Percentiles rank a stretch among this genome's conserved stretches.
These are phyloP conservation scores for Pelmatolapia mariae DNA, from an alignment of 2,113 vertebrate genomes.

Conservation along the genomic window DNA sequence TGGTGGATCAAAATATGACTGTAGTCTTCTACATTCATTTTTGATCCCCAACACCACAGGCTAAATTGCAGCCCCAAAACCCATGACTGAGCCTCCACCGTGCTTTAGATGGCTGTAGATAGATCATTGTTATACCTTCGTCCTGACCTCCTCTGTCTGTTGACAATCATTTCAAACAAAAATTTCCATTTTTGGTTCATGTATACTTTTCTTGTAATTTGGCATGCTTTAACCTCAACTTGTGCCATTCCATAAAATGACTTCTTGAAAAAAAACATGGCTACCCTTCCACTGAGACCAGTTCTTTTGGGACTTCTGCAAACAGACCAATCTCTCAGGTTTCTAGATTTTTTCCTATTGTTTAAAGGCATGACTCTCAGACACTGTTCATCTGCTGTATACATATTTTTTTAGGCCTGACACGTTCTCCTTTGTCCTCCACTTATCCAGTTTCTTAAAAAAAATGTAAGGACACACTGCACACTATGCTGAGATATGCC, in stretches of 20 bases:
- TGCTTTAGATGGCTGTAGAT: not conserved
- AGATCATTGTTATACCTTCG: not conserved
- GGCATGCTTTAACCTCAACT: not conserved
- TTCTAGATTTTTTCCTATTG: not conserved
- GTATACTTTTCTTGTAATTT: not conserved
- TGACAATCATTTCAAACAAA: not conserved
- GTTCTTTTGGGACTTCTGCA: accelerated
- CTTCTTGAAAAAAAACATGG: not conserved
- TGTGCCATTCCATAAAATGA: not conserved
- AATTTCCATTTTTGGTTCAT: not conserved
- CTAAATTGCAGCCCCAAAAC: not conserved
- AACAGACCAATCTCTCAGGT: not conserved
- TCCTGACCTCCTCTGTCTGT: not conserved
- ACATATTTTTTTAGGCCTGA: not conserved
- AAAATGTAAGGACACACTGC: not conserved
- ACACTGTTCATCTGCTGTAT: not conserved
- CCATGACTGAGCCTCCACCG: not conserved
- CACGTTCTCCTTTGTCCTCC: not conserved
- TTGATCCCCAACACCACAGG: not conserved
- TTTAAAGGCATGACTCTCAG: not conserved
- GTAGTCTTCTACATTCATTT: not conserved
- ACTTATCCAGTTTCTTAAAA: not conserved
- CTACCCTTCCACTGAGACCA: not conserved
- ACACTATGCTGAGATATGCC: not conserved
- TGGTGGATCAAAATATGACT: not conserved